Conservation (phyloP, 2,113 vertebrate species). For the Lepisosteus osseus region DNA sequence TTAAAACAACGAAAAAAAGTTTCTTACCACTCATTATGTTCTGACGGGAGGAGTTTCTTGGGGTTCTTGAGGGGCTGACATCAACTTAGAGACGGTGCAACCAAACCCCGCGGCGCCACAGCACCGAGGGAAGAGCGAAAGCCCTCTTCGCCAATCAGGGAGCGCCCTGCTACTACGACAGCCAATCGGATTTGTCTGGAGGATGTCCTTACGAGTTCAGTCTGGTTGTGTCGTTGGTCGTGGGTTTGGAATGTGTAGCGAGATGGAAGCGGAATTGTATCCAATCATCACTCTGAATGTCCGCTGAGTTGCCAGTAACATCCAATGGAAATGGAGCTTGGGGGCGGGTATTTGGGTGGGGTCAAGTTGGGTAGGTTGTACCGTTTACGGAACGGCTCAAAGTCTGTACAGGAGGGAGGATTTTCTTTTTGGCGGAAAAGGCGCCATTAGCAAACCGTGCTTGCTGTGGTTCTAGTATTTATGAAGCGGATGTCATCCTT, state of each 20-base stretch:
- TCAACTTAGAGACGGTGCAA: conserved; percentile 61
- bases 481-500: no score
- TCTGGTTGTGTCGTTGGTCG: conserved; percentile 4
- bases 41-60: conserved; percentile 72
- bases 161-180: background rate
- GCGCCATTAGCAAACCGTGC: conserved; percentile 35
- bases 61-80: conserved; percentile 58
- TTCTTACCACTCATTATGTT: conserved; percentile 74
- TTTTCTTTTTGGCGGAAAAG: conserved; percentile 46
- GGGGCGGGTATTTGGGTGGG: conserved; percentile 36
- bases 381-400: conserved; percentile 41
- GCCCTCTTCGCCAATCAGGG: conserved; percentile 22
- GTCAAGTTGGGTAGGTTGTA: conserved; percentile 46
- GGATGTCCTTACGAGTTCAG: conserved; percentile 5
- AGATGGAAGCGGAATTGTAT: conserved; percentile 30
- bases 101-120: conserved; percentile 57
- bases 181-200: conserved; percentile 25
- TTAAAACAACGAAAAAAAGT: conserved; percentile 47
- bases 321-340: conserved; percentile 41
- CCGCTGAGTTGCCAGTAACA: conserved; percentile 9
- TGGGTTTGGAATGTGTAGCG: conserved; percentile 23
- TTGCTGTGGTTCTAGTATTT: no score
- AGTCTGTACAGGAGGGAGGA: conserved; percentile 35
- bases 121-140: conserved; percentile 37
- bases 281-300: conserved; percentile 41